phyloP scores from a whole-genome alignment of 64 coral and sea anemone species.

The Montipora sp. region DNA sequence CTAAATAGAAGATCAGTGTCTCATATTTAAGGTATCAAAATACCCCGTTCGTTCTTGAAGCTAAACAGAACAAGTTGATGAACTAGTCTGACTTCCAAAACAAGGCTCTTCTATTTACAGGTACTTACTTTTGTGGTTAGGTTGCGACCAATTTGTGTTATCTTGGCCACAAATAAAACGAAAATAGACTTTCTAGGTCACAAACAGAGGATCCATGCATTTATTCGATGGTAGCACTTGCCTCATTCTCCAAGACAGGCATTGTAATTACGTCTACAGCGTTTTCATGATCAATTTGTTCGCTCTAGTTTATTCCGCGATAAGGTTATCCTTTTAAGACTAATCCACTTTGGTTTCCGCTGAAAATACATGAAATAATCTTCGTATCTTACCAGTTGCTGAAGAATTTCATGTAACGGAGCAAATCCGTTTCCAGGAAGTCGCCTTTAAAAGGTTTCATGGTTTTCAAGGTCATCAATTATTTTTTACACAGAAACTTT shows the following conservation, averaged over 20 bases:
- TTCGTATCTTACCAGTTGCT: neutral
- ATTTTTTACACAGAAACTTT: conserved; percentile 16
- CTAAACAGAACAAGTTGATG: neutral
- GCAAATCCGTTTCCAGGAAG: neutral
- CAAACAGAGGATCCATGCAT: neutral
- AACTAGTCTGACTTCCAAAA: neutral
- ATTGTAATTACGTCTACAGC: neutral
- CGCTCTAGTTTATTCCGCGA: conserved; percentile 30
- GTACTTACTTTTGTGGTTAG: neutral
- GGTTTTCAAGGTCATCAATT: conserved; percentile 20
- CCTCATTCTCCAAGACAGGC: neutral
- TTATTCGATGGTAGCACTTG: neutral
- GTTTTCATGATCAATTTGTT: conserved; percentile 32
- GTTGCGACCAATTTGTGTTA: neutral
- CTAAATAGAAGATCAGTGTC: neutral
- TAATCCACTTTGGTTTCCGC: conserved; percentile 28
- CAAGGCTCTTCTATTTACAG: neutral
- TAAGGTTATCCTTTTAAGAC: conserved; percentile 35
- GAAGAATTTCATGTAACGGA: neutral
- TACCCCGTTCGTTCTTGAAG: neutral
- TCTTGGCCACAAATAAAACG: neutral
- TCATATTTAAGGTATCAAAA: conserved; percentile 33
- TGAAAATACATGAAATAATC: neutral
- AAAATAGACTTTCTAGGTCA: neutral
- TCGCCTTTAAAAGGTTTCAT: neutral